A percentile compares a stretch with the other conserved stretches of the same genome.
Conservation (phyloP, 2,113 vertebrate species). For the Xiphophorus couchianus region DNA sequence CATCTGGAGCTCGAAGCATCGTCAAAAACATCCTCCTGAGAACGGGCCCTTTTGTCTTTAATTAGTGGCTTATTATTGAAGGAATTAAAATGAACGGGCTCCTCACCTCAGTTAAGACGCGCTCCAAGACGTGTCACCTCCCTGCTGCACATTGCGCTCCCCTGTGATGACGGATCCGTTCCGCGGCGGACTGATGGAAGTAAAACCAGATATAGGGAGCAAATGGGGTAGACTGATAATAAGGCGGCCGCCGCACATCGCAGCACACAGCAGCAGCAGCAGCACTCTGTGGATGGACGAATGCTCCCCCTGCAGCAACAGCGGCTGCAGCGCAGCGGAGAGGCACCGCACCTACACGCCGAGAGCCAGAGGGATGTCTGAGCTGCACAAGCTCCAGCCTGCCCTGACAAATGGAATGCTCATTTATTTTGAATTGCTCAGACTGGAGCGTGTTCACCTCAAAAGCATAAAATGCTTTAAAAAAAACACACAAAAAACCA, state of each 20-base stretch:
- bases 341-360: not conserved
- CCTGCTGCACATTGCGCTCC: conserved; percentile 14
- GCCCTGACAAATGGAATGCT: not conserved
- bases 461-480: too few species aligned
- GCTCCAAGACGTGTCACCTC: conserved; percentile 3
- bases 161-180: not conserved
- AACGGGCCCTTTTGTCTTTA: conserved; percentile 15
- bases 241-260: conserved; percentile 7
- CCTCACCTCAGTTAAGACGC: conserved; percentile 57
- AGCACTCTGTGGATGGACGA: conserved; percentile 35
- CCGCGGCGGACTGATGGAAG: conserved; percentile 11
- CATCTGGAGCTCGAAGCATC: not conserved
- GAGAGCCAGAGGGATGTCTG: not conserved
- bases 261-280: conserved; percentile 12
- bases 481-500: too few species aligned
- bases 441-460: not conserved
- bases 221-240: not conserved
- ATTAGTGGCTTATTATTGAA: not conserved
- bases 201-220: conserved; percentile 11
- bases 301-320: conserved; percentile 47
- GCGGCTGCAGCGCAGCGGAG: conserved; percentile 21
- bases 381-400: not conserved
- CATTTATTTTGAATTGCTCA: not conserved
- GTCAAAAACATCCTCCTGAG: not conserved
- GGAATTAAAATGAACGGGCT: conserved; percentile 4